Evolutionary conservation across 2,888 invertebrate genomes (phyloP), one percentile per base, ranked within the genome.

Genomic region (Pollenia angustigena): DNA sequence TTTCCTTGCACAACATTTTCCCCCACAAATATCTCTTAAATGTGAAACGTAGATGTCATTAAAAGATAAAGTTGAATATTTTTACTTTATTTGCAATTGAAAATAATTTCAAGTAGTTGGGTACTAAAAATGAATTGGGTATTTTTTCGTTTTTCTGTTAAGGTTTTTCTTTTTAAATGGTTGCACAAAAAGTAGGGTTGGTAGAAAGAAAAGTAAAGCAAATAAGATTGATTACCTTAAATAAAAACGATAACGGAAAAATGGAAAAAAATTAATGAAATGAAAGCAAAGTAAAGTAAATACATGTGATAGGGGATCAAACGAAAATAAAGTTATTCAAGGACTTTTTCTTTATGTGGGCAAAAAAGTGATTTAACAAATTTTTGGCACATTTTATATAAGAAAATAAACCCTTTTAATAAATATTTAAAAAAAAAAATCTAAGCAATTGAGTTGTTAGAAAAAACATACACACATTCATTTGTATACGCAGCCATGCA

Each of bases 221-320:
- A 48, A 69, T 42, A 83, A 83, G 69, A 76, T 83, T 83, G 82
- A 83, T 83, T 83, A 64, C 69, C 69, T 71, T 46, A 71, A 83
- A 83, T 40, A 71, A 76, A 71, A 11, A 40, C 14, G 50, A 60
- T 23, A 58, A 10, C 10, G 50, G 8, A 12, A 16, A 69, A 60
- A 11, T 40, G 32, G 52, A 18, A 23, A 52, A 44, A 82, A 76
- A 46, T 62, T 76, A 76, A 82, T 82, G 75, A 78, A 83, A 62
- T 71, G 71, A 56, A 62, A 74, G 68, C 7, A 69, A 18, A 18
- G 18, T 18, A 18, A 18, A 18, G 18, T 18, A 18, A 71, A 62
- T 60, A 40, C 60, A 76, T 69, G 14, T 50, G 76, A 82, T 62
- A 71, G 12, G 46, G 32, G 40, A 64, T 72, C 16, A 60, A 46